Base-by-base conservation (phyloP, 2,797 vertebrate genomes). In the Poeciliopsis gracilis region DNA sequence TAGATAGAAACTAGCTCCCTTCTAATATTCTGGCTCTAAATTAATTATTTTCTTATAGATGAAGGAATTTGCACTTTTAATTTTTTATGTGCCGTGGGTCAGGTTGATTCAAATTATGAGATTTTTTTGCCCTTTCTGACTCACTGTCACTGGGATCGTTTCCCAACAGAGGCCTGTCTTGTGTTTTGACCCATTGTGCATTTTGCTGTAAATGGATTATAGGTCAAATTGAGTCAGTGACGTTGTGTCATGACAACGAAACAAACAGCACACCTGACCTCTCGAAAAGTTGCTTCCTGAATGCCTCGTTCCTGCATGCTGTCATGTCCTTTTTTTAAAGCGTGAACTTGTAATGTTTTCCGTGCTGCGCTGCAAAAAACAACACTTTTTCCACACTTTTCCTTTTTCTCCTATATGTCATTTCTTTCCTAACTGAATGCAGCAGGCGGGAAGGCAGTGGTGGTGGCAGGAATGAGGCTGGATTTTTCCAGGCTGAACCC, bases 401-500 rank as follows among this genome's bases (percentile, higher is more conserved):
- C 33, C 41, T n/a, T 18, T 77, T 49, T 59, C 73, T 36, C 75
- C 57, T 51, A 53, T 72, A 23, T 76, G 47, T 71, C 28, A 81
- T 89, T 92, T 89, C 75, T 87, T 90, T 83, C 86, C 82, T 88
- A 80, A 88, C 77, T 89, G 5, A 20, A 81, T 86, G 90, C 88
- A 86, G 88, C 73, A 57, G 84, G 82, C 76, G 75, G 82, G 72
- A 82, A 55, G 84, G 75, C 83, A 80, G 83, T 72, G 73, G 84
- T 69, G n/a, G 82, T 45, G 1, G 79, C 75, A 88, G 83, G 59
- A 77, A 76, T 30, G 6, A 38, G 66, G 86, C 86, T 78, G 84
- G 88, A 91, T 93, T 92, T 93, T 94, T 53, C 93, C 92, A 90
- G 88, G 85, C 87, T 63, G 57, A 86, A 73, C 84, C 81, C 57